phyloP scores from a whole-genome alignment of 2,113 vertebrate species.

The Melanostigma gelatinosum region DNA sequence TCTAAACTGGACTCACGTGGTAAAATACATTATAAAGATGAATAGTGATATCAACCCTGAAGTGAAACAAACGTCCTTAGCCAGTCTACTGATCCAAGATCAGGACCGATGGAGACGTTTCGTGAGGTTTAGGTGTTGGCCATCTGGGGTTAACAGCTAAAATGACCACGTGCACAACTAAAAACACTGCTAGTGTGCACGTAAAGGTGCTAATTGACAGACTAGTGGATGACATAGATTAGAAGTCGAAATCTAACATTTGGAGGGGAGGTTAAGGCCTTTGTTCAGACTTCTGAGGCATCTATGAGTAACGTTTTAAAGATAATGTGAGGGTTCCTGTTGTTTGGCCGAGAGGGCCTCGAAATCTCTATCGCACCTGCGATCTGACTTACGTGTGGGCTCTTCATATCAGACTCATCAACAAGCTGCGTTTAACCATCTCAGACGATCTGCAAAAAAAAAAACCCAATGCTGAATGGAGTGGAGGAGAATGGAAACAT shows the following conservation, averaged over 20 bases:
- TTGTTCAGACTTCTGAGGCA: neutral
- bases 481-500: neutral
- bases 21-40: neutral
- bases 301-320: neutral
- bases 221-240: neutral
- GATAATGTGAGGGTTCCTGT: neutral
- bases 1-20: neutral
- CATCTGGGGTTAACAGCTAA: neutral
- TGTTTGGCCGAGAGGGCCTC: neutral
- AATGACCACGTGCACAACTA: neutral
- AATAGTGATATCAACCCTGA: neutral
- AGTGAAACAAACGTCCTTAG: too few relatives aligned
- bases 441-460: neutral
- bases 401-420: slow-evolving; percentile 4
- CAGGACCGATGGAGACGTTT: neutral
- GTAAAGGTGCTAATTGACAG: neutral
- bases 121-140: neutral
- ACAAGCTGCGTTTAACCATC: neutral
- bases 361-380: neutral
- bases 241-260: neutral
- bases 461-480: neutral
- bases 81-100: neutral
- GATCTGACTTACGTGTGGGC: slow-evolving; percentile 11
- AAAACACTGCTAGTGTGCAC: neutral
- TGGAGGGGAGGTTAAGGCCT: neutral